phyloP scores from a whole-genome alignment of 2,113 vertebrate species.

The human (Homo sapiens) region GRCh38 chr3:51453001-51453500 shows the following conservation, averaged over 20 bases:
- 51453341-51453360: not conserved
- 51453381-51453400: too few relatives aligned
- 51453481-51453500: not conserved
- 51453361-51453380: not conserved
- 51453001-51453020: not conserved
- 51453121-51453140: not conserved
- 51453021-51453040: not conserved
- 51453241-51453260: not conserved
- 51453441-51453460: not conserved
- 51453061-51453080: not conserved
- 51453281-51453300: slow-evolving; percentile 16
- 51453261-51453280: not conserved
- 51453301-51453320: not conserved
- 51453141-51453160: not conserved
- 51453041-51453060: not conserved
- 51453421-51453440: not conserved
- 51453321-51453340: not conserved
- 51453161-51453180: not conserved
- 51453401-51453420: not conserved
- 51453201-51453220: not conserved
- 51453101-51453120: not conserved
- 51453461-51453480: not conserved
- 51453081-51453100: not conserved
- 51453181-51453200: not conserved
- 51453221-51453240: not conserved